Percentiles rank a stretch among this genome's conserved stretches.
Conservation (phyloP, 1,140 invertebrate genomes). For the Scaptomyza montana region DNA sequence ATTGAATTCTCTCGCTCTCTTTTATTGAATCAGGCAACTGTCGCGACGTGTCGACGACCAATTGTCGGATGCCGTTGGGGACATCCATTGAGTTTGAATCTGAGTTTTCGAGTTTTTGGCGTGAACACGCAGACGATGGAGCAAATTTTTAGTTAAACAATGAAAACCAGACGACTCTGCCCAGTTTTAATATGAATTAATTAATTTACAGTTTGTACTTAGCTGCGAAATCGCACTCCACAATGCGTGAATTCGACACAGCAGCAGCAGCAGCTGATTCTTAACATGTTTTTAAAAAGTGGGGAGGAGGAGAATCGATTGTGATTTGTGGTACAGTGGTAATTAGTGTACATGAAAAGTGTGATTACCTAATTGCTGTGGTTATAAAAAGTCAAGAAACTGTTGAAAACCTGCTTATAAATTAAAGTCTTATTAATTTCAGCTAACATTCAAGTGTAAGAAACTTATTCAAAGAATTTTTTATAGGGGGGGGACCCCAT, state of each 20-base stretch:
- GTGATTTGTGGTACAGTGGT: too few species aligned
- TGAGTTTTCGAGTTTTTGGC: slow-evolving; percentile 9
- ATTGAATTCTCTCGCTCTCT: not conserved
- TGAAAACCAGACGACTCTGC: slow-evolving; percentile 44
- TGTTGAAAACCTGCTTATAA: too few species aligned
- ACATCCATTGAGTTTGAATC: slow-evolving; percentile 43
- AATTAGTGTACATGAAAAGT: too few species aligned
- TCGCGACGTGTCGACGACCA: slow-evolving; percentile 43
- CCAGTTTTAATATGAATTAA: slow-evolving; percentile 61
- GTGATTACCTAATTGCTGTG: not conserved
- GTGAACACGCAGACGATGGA: slow-evolving; percentile 64
- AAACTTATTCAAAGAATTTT: too few species aligned
- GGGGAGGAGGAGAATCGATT: too few species aligned
- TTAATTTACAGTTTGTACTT: slow-evolving; percentile 51
- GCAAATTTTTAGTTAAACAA: slow-evolving; percentile 51
- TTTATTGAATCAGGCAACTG: slow-evolving; percentile 2
- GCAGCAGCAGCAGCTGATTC: slow-evolving; percentile 4
- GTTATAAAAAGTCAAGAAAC: not conserved
- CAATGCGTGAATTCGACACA: slow-evolving; percentile 59
- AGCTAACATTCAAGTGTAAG: too few species aligned
- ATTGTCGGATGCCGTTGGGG: slow-evolving; percentile 30
- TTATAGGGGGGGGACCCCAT: too few species aligned
- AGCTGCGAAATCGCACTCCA: slow-evolving; percentile 39
- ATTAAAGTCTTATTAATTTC: too few species aligned
- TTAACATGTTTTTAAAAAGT: too few species aligned